Percentiles rank a stretch among this genome's conserved stretches.
Conservation (phyloP, 2,888 invertebrate genomes). For the Hyppa rectilinea region DNA sequence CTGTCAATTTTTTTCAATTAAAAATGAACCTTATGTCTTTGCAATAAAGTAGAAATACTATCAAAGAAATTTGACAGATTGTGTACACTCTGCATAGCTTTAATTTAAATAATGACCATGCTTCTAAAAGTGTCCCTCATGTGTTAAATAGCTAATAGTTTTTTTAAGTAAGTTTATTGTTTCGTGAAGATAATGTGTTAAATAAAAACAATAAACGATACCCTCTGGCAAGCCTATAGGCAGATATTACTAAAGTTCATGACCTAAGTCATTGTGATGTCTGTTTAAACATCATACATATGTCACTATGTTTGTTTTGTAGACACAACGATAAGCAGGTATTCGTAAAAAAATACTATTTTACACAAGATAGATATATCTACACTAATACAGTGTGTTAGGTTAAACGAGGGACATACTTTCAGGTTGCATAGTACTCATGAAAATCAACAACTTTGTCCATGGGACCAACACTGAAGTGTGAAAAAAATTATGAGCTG, state of each 20-base stretch:
- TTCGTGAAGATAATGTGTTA: neutral
- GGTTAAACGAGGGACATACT: too few species aligned
- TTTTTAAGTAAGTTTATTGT: neutral
- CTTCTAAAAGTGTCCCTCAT: constrained; percentile 3
- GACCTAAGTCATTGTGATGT: constrained; percentile 18
- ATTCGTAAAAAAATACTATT: neutral
- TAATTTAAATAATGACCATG: neutral
- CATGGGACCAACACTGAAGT: too few species aligned
- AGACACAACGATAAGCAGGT: constrained; percentile 4
- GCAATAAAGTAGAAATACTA: too few species aligned
- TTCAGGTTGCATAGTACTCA: too few species aligned
- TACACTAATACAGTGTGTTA: too few species aligned
- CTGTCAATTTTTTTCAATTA: too few species aligned
- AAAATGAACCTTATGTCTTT: too few species aligned
- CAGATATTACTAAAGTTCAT: neutral
- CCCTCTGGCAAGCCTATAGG: neutral
- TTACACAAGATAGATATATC: neutral
- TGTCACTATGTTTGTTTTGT: constrained; percentile 4
- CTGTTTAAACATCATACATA: neutral
- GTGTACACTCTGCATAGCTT: neutral
- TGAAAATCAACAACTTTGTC: too few species aligned
- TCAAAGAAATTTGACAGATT: too few species aligned
- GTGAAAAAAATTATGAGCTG: too few species aligned
- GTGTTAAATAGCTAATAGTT: neutral
- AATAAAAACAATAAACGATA: neutral